A percentile compares a stretch with the other conserved stretches of the same genome.
phyloP scores from a whole-genome alignment of 2,888 invertebrate species.

The Agelastica alni region DNA sequence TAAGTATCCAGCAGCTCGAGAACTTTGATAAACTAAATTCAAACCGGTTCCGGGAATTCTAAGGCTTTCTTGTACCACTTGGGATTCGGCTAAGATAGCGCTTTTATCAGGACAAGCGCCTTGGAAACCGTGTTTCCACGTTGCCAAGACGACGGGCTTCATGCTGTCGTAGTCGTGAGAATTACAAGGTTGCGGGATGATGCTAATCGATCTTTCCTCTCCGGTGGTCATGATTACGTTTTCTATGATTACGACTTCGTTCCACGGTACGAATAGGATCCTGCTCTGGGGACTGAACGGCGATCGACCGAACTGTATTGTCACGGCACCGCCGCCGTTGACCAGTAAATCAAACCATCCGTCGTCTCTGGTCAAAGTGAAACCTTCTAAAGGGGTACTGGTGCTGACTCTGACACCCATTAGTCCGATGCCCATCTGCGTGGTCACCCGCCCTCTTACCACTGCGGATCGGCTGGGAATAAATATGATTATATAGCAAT shows the following conservation, averaged over 20 bases:
- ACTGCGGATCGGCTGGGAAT: slow-evolving; percentile 98
- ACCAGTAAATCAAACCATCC: slow-evolving; percentile 98
- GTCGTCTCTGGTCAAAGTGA: slow-evolving; percentile 89
- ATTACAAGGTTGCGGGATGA: slow-evolving; percentile 77
- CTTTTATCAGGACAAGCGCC: slow-evolving; percentile 93
- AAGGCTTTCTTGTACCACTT: slow-evolving; percentile 93
- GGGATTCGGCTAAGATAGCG: slow-evolving; percentile 87
- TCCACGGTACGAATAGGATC: slow-evolving; percentile 94
- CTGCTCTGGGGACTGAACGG: slow-evolving; percentile 87
- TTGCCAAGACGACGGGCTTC: slow-evolving; percentile 91
- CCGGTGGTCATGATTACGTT: slow-evolving; percentile 83
- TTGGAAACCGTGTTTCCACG: slow-evolving; percentile 94
- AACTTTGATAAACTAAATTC: slow-evolving; percentile 96
- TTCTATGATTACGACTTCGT: slow-evolving; percentile 95
- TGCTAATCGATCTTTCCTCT: slow-evolving; percentile 73
- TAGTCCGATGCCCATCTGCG: slow-evolving; percentile 88
- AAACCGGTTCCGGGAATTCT: slow-evolving; percentile 93
- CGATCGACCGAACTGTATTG: slow-evolving; percentile 89
- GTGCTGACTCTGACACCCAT: slow-evolving; percentile 96
- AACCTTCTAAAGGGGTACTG: slow-evolving; percentile 92
- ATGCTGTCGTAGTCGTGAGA: slow-evolving; percentile 90
- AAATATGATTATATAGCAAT: slow-evolving; percentile 19
- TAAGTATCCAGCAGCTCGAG: slow-evolving; percentile 89
- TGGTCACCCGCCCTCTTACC: slow-evolving; percentile 92
- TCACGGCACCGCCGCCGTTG: slow-evolving; percentile 98